Evolutionary conservation across 2,797 vertebrate species (phyloP).

Genomic region (Leuciscus waleckii): DNA sequence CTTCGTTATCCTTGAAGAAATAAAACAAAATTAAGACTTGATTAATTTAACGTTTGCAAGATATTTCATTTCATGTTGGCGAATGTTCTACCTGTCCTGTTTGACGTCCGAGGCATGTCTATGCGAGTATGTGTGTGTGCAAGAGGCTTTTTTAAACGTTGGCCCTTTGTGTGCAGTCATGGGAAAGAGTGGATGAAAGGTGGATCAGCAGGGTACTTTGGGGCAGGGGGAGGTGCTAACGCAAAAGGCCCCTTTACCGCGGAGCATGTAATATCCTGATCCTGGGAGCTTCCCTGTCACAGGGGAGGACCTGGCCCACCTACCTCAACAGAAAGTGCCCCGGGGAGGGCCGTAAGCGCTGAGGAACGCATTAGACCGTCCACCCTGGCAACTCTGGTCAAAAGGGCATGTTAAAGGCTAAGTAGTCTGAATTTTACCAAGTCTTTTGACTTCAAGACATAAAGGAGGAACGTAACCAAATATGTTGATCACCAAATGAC

Average conservation of each 20-base stretch:
- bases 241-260: slow-evolving; percentile 69
- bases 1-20: neutral
- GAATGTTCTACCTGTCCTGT: slow-evolving; percentile 55
- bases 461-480: slow-evolving; percentile 48
- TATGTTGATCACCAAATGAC: slow-evolving; percentile 38
- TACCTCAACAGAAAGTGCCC: slow-evolving; percentile 67
- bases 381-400: slow-evolving; percentile 60
- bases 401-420: slow-evolving; percentile 72
- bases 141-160: slow-evolving; percentile 67
- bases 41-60: neutral
- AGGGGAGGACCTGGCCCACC: slow-evolving; percentile 68
- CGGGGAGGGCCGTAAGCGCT: slow-evolving; percentile 42
- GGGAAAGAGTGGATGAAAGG: slow-evolving; percentile 77
- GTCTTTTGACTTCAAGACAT: slow-evolving; percentile 42
- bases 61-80: neutral
- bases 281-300: slow-evolving; percentile 66
- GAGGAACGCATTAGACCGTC: slow-evolving; percentile 60
- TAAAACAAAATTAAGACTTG: neutral
- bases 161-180: slow-evolving; percentile 73
- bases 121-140: slow-evolving; percentile 59
- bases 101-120: slow-evolving; percentile 38
- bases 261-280: slow-evolving; percentile 79
- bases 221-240: slow-evolving; percentile 60
- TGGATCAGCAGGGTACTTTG: slow-evolving; percentile 70
- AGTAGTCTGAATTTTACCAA: slow-evolving; percentile 67